Evolutionary conservation across 53 echinoderm and acorn worm species (phyloP).

Genomic region (Mesocentrotus franciscanus): DNA sequence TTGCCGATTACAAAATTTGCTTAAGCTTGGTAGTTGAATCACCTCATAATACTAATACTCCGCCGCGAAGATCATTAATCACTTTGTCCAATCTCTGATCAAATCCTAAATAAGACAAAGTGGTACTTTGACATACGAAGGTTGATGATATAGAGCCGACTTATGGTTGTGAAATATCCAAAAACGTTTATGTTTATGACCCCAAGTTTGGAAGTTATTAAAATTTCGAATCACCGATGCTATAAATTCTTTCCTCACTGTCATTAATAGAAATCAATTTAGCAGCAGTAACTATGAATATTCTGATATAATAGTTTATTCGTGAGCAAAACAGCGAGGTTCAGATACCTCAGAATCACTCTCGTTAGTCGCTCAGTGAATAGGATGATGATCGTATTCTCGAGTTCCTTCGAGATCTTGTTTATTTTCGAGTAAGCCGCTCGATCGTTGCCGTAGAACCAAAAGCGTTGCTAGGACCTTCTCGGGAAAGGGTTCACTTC

Average conservation of each 20-base stretch:
- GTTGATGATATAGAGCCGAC: not conserved
- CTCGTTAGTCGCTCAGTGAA: slow-evolving; percentile 18
- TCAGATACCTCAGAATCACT: not conserved
- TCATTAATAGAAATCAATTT: not conserved
- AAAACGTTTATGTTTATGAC: not conserved
- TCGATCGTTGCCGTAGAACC: not conserved
- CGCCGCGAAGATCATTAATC: not conserved
- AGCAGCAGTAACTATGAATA: not conserved
- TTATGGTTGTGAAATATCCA: not conserved
- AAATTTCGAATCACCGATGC: not conserved
- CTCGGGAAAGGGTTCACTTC: not conserved
- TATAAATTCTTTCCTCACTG: not conserved
- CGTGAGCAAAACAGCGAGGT: not conserved
- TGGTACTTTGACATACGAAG: not conserved
- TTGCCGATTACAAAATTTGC: not conserved
- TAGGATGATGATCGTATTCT: not conserved
- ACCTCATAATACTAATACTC: not conserved
- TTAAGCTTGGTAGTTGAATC: not conserved
- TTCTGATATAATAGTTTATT: not conserved
- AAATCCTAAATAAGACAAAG: not conserved
- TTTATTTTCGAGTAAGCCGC: not conserved
- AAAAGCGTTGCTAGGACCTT: not conserved
- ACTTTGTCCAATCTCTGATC: not conserved
- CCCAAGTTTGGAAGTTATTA: not conserved
- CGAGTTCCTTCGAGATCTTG: not conserved